Evolutionary conservation across 1,140 invertebrate genomes (phyloP), one percentile per base, ranked within the genome.

Genomic region (Lordiphosa mommai): DNA sequence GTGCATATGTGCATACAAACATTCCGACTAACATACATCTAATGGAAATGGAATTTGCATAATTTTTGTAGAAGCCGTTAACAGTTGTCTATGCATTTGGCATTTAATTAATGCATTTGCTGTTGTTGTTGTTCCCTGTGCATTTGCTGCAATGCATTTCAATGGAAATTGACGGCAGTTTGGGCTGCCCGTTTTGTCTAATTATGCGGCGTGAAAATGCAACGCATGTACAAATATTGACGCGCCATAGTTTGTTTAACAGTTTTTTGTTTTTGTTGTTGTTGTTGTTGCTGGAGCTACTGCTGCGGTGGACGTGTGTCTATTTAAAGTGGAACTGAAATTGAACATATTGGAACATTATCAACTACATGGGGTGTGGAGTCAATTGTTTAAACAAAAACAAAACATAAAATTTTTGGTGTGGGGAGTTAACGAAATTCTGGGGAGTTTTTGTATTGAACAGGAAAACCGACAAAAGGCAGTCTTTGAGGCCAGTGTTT

Each of bases 161-260:
- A 77, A 77, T 77, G 46, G 40, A 55, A 71, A 43, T 70, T 55
- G 29, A 44, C 29, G 44, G 46, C 51, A 57, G 46, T 48, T 38
- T 40, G 36, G 52, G 34, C 44, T 27, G 49, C 9, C 8, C 44
- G 20, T 41, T 50, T 48, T 57, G 53, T 69, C 64, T 82, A 82
- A 80, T 80, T 80, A 80, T 80, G 71, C 71, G 76, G 76, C 76
- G 76, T 80, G 76, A 80, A 80, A 80, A 80, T 80, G 76, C 76
- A 76, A 76, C 59, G 53, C 76, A 82, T 82, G 76, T 80, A 82
- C 66, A 67, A 82, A 67, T 79, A 80, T 66, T 79, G 73, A 79
- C 73, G 59, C 68, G 63, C 59, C 49, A 67, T 61, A 44, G 36
- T 30, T 48, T 40, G 33, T 46, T 48, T 48, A 48, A 48, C 46